Evolutionary conservation across 1,140 invertebrate species (phyloP).

Genomic region (Bombus terrestris): DNA sequence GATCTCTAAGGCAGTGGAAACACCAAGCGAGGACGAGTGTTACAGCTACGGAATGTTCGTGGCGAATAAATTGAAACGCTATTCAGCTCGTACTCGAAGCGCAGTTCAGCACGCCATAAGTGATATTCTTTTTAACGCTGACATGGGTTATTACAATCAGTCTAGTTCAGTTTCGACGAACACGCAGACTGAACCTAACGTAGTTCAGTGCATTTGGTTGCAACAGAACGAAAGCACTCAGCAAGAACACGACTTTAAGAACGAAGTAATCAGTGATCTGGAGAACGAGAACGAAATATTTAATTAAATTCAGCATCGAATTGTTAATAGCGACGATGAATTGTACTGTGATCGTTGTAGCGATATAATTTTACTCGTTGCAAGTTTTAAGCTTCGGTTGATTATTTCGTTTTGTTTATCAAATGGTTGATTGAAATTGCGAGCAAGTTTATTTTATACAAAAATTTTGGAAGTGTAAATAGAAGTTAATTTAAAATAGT

Average conservation of each 20-base stretch:
- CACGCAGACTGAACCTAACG: background rate
- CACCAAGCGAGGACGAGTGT: background rate
- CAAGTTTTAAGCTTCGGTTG: background rate
- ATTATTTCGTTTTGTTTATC: background rate
- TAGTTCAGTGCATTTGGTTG: background rate
- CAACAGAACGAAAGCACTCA: background rate
- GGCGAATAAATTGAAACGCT: background rate
- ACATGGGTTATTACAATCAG: background rate
- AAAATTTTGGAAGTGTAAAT: background rate
- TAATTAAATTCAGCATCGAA: background rate
- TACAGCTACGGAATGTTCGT: background rate
- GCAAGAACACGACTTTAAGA: background rate
- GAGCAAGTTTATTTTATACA: background rate
- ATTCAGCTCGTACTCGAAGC: background rate
- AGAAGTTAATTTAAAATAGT: background rate
- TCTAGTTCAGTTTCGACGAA: background rate
- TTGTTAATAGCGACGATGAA: background rate
- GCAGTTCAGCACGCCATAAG: conserved; percentile 12
- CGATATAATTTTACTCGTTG: background rate
- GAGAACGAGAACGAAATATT: background rate
- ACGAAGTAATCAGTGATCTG: background rate
- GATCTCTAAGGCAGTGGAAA: too few relatives aligned
- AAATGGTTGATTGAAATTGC: background rate
- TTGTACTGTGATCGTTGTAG: background rate
- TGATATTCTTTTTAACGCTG: conserved; percentile 4